Conservation (phyloP, 2,113 vertebrate species). For the Uria lomvia region DNA sequence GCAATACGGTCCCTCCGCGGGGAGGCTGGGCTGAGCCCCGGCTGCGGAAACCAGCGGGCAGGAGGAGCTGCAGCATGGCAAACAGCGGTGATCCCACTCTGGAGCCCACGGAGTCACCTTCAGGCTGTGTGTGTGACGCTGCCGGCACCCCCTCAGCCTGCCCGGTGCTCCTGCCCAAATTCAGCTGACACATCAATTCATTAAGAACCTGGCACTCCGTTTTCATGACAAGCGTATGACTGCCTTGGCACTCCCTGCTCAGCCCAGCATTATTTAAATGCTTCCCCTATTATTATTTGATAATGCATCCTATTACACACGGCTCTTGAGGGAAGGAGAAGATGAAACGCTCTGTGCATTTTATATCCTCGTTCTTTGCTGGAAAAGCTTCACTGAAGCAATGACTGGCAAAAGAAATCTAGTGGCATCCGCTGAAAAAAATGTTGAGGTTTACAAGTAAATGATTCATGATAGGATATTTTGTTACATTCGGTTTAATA, state of each 20-base stretch:
- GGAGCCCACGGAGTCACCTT: background rate
- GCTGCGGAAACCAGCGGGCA: background rate
- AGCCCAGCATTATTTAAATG: background rate
- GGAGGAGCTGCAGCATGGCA: background rate
- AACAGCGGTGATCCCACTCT: background rate
- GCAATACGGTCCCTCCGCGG: background rate
- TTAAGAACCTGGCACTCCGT: background rate
- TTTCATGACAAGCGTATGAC: background rate
- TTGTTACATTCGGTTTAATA: background rate
- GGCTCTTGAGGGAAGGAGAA: background rate
- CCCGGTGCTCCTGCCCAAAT: background rate
- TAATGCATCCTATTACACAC: background rate
- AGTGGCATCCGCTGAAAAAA: background rate
- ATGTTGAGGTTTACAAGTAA: background rate
- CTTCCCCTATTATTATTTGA: background rate
- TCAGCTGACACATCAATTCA: background rate
- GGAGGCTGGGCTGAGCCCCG: background rate
- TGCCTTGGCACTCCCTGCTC: background rate
- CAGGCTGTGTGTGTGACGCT: background rate
- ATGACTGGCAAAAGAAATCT: background rate
- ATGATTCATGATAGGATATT: background rate
- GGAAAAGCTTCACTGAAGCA: background rate
- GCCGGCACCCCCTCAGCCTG: background rate
- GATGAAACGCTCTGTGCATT: background rate
- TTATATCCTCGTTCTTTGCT: background rate